These are phyloP conservation scores for Montipora sp. DNA, from an alignment of 64 coral and sea anemone genomes.

Conservation along the genomic window DNA sequence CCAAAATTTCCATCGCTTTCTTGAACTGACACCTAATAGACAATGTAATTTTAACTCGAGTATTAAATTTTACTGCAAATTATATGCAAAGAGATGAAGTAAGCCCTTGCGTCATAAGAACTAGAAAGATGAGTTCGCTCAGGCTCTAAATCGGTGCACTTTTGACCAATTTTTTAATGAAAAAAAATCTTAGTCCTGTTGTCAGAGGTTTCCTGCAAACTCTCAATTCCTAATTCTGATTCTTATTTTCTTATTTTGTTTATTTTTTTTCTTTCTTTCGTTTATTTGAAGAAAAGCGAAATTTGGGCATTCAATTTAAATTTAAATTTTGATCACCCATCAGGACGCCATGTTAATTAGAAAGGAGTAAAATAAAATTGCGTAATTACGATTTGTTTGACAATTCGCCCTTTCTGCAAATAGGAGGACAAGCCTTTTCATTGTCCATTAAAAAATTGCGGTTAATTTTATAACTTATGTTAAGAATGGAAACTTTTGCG, in stretches of 20 bases:
- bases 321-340: slow-evolving; percentile 27
- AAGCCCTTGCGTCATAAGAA: background rate
- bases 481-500: too few species aligned
- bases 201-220: background rate
- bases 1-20: background rate
- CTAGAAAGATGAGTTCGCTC: background rate
- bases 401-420: background rate
- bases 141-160: background rate
- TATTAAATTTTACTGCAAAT: background rate
- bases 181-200: background rate
- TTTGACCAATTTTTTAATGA: background rate
- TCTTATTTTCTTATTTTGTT: background rate
- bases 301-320: background rate
- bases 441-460: slow-evolving; percentile 4
- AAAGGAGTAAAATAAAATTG: slow-evolving; percentile 25
- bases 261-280: background rate
- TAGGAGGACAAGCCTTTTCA: background rate
- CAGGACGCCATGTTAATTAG: slow-evolving; percentile 12
- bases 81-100: background rate
- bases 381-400: slow-evolving; percentile 28
- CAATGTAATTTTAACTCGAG: background rate
- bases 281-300: background rate
- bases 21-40: background rate
- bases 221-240: background rate
- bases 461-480: background rate